Conservation (phyloP, 64 coral and sea anemone species). For the Pachyseris speciosa region DNA sequence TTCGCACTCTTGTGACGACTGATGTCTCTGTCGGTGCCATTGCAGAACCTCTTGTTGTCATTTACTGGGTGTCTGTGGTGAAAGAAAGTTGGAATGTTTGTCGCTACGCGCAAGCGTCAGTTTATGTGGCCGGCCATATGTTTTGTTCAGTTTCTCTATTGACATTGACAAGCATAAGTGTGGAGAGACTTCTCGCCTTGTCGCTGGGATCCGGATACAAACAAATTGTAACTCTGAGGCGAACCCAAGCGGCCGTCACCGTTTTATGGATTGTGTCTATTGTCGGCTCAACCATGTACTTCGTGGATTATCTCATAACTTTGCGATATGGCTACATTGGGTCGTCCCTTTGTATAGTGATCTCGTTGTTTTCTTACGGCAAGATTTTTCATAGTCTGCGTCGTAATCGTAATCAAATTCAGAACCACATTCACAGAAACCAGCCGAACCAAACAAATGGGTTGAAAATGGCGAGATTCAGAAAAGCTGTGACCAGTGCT, state of each 20-base stretch:
- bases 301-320: neutral
- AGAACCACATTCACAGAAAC: neutral
- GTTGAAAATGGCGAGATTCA: slow-evolving; percentile 7
- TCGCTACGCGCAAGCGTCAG: neutral
- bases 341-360: neutral
- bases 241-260: neutral
- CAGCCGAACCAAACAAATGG: neutral
- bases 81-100: neutral
- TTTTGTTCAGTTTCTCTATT: slow-evolving; percentile 2
- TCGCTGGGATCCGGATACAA: neutral
- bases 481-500: slow-evolving; percentile 24
- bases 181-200: slow-evolving; percentile 4
- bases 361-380: neutral
- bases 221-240: slow-evolving; percentile 3
- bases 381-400: neutral
- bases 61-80: slow-evolving; percentile 5
- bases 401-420: neutral
- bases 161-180: neutral
- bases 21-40: neutral
- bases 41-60: neutral
- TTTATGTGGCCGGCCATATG: neutral
- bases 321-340: neutral
- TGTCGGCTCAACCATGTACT: neutral
- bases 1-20: neutral
- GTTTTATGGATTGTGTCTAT: neutral